Percentiles rank a stretch among this genome's conserved stretches.
Evolutionary conservation across 2,113 vertebrate genomes (phyloP).

Genomic region (Lophura nycthemera): DNA sequence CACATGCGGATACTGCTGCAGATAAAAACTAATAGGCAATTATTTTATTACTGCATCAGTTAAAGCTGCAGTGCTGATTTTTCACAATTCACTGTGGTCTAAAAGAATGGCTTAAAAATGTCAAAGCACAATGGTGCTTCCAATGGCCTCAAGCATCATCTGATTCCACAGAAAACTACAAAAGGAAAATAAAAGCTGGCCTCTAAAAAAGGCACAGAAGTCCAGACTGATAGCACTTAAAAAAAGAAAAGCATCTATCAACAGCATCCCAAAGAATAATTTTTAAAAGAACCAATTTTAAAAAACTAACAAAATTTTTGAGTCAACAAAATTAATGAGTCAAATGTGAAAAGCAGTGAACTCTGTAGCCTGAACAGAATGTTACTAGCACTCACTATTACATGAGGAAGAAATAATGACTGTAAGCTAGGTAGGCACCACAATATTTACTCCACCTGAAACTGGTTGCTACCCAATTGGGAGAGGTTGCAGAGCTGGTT

Average conservation of each 20-base stretch:
- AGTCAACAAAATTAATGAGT: accelerated
- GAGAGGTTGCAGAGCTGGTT: slow-evolving; percentile 55
- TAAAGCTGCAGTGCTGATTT: neutral
- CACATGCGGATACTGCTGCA: neutral
- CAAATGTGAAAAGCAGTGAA: neutral
- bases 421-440: neutral
- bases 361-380: neutral
- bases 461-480: slow-evolving; percentile 74
- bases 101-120: neutral
- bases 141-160: neutral
- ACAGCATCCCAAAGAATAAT: neutral
- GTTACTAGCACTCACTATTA: neutral
- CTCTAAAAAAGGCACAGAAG: neutral
- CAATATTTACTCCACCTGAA: slow-evolving; percentile 74
- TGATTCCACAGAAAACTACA: neutral
- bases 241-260: neutral
- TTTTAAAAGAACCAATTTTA: neutral
- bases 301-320: neutral
- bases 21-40: neutral
- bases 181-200: neutral
- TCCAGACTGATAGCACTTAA: neutral
- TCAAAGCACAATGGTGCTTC: neutral
- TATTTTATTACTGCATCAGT: neutral
- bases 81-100: neutral
- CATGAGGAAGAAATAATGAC: neutral